Base-by-base conservation (phyloP, 2,113 vertebrate species). In the Elgaria multicarinata region DNA sequence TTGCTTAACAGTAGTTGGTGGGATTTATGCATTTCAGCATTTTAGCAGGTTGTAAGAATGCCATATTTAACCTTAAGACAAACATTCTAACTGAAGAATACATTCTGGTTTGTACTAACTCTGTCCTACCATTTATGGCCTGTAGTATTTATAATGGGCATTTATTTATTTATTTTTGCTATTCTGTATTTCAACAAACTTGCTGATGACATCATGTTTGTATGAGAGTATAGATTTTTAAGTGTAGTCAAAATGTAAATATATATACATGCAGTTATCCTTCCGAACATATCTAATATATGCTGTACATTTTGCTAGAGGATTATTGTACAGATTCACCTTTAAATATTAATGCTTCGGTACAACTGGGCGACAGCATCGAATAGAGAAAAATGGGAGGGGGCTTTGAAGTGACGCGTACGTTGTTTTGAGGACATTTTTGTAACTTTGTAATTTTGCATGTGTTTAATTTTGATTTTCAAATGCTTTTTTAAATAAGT, bases 381-480 rank as follows among this genome's bases (percentile, higher is more conserved):
- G 20, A 36, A 3, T 8, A 7, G 20, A 7, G 22, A n/a, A 31
- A 76, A 85, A 71, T 4, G 53, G 4, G 2, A 13, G 58, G 2
- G 20, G 58, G 39, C 36, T 33, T 55, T 24, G 7, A 44, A 77
- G 22, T 77, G 44, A 67, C 7, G 18, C 1, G 36, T 53, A n/a
- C 33, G 14, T 42, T 71, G 90, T 69, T 20, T 12, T 18, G 2
- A 12, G 69, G 33, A 36, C 62, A 67, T 76, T 83, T 62, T 76
- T 82, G 44, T 87, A 87, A 75, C 31, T 87, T 81, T 87, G 78
- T 67, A 87, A 83, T 67, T 55, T 55, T 36, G 74, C 86, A 78
- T 78, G 86, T 67, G 74, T 72, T 87, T 87, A 50, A 67, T 18
- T 69, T 39, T 83, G 18, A n/a, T 67, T n/a, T 87, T 87, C 28